Percentiles rank a stretch among this genome's conserved stretches.
Evolutionary conservation across 1,140 invertebrate genomes (phyloP).

Genomic region (Aleiodes sp.): DNA sequence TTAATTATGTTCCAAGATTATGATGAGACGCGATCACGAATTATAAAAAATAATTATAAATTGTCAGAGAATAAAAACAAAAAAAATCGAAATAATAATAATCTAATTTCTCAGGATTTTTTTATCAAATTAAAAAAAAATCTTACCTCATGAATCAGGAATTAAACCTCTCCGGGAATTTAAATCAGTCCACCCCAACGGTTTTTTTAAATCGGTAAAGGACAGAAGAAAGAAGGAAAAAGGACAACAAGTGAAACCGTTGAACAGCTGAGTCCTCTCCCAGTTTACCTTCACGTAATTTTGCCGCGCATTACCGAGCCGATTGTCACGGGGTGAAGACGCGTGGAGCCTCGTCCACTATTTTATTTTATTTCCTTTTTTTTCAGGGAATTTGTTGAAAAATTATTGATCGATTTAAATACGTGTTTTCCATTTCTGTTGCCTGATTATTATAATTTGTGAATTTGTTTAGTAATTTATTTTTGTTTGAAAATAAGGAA

Average conservation of each 20-base stretch:
- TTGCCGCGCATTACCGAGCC: conserved; percentile 18
- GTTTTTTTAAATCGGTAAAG: conserved; percentile 39
- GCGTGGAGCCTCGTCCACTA: not conserved
- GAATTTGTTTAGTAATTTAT: not conserved
- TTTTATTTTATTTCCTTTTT: not conserved
- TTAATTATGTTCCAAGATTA: too few relatives aligned
- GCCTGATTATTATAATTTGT: not conserved
- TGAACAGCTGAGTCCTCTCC: conserved; percentile 6
- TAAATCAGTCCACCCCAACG: conserved; percentile 36
- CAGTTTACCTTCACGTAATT: not conserved
- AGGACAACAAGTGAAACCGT: conserved; percentile 15
- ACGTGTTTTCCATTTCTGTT: too few relatives aligned
- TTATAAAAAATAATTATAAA: too few relatives aligned
- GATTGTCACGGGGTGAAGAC: conserved; percentile 12
- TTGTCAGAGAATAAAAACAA: too few relatives aligned
- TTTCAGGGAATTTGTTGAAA: too few relatives aligned
- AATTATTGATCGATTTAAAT: too few relatives aligned
- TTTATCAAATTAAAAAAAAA: too few relatives aligned
- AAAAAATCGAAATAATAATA: not conserved
- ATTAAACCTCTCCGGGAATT: too few relatives aligned
- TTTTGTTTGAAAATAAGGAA: not conserved
- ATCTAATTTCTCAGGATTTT: not conserved
- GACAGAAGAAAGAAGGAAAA: not conserved
- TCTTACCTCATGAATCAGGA: too few relatives aligned
- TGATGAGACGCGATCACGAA: too few relatives aligned